Evolutionary conservation across 2,113 vertebrate species (phyloP).

Genomic region (Otis tarda): DNA sequence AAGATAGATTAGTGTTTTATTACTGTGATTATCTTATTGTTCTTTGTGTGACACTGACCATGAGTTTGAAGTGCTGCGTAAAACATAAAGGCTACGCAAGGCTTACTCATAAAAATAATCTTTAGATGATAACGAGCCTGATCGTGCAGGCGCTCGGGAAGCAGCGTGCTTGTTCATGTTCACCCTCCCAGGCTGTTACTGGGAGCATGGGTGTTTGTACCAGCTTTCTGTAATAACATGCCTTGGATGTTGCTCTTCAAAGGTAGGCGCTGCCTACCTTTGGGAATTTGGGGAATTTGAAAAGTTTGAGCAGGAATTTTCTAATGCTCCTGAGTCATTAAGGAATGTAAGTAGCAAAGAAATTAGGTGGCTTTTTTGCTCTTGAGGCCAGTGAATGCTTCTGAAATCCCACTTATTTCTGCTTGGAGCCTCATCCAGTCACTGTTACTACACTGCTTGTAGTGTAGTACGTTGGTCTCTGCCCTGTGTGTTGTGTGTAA

Average conservation of each 20-base stretch:
- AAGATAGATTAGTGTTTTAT: slow-evolving; percentile 1
- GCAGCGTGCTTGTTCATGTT: background rate
- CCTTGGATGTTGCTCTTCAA: background rate
- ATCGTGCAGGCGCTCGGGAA: background rate
- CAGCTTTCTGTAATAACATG: background rate
- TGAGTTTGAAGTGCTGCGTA: background rate
- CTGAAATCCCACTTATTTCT: background rate
- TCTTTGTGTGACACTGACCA: background rate
- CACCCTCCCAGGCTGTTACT: background rate
- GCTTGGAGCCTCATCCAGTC: background rate
- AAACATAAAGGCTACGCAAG: background rate
- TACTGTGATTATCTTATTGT: background rate
- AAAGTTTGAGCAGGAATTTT: background rate
- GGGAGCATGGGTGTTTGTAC: background rate
- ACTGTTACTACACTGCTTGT: background rate
- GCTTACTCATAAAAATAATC: background rate
- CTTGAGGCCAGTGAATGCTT: background rate
- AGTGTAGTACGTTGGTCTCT: background rate
- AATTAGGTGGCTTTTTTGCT: background rate
- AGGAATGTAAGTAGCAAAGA: background rate
- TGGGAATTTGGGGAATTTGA: no score
- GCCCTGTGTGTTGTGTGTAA: background rate
- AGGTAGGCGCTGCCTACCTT: no score
- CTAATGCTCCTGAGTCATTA: background rate
- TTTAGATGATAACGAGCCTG: background rate